Evolutionary conservation across 2,888 invertebrate genomes (phyloP), one percentile per base, ranked within the genome.

Genomic region (Prosapia bicincta): DNA sequence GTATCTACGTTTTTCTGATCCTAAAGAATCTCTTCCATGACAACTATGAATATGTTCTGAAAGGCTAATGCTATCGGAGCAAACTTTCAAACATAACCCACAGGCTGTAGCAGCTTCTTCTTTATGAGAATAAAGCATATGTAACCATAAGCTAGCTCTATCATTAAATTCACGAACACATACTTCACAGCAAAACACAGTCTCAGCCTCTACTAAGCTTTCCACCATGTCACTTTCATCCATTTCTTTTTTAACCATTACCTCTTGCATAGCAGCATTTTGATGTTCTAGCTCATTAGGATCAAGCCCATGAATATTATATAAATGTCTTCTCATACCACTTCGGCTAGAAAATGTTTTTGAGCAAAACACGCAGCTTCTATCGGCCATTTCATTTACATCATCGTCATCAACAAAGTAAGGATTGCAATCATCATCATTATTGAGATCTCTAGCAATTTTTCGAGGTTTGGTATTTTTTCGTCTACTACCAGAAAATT

Each of bases 71-170:
- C 86, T 86, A 69, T 88, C 85, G 2, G 83, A 83, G 76, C 87
- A 87, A 66, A 88, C 86, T 80, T 87, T 85, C 66, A 88, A 82
- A 80, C 89, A 89, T 43, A 89, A 84, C 7, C 89, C 89, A 80
- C 89, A 89, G 3, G 88, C 85, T 74, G 87, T 85, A 1, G 87
- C 85, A 2, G 88, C 87, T 73, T 85, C 85, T 79, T 87, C 85
- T 72, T 86, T 85, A 80, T 89, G 89, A 26, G 87, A 86, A 13
- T 87, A 85, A 15, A 87, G 84, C 79, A 89, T 85, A 79, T 89
- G 89, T 43, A 87, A 81, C 86, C 88, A 88, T 26, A 89, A 82
- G 67, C 88, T 88, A 0, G 86, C 85, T 74, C 87, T 85, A 78
- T 86, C 86, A 74, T 85, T 85, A 77, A 87, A 87, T 72, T 86